Evolutionary conservation across 2,113 vertebrate species (phyloP).

Genomic region (Aspiorhynchus laticeps): DNA sequence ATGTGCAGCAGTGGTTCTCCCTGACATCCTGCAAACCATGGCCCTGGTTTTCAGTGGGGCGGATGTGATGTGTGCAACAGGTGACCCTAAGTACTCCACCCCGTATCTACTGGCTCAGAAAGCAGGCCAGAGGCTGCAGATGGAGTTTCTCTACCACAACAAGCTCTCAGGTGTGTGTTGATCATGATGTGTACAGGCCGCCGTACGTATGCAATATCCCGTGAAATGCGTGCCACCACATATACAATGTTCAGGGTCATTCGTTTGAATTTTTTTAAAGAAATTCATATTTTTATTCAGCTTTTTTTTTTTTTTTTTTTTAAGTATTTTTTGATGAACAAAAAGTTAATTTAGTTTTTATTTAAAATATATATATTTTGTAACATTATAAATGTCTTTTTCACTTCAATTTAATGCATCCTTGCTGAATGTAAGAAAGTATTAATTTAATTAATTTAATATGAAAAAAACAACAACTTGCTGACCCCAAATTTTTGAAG

Average conservation of each 20-base stretch:
- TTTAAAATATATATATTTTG: background rate
- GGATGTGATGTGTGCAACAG: conserved; percentile 92
- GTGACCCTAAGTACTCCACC: conserved; percentile 85
- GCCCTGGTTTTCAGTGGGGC: conserved; percentile 90
- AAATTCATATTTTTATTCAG: background rate
- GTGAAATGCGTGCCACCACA: background rate
- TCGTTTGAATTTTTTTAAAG: background rate
- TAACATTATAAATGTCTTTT: background rate
- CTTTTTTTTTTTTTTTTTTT: background rate
- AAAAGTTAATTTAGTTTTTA: background rate
- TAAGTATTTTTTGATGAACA: background rate
- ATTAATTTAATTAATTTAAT: background rate
- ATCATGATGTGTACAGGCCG: background rate
- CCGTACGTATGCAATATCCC: background rate
- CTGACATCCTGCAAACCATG: conserved; percentile 88
- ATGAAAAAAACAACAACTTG: background rate
- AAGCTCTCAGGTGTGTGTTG: conserved; percentile 84
- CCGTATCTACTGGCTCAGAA: conserved; percentile 92
- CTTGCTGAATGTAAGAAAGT: background rate
- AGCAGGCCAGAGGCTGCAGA: conserved; percentile 89
- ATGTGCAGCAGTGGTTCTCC: conserved; percentile 84
- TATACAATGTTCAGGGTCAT: background rate
- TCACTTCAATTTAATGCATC: background rate
- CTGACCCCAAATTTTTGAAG: background rate
- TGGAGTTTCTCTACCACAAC: conserved; percentile 97